phyloP scores from a whole-genome alignment of 2,113 vertebrate genomes.

The Pandion haliaetus region DNA sequence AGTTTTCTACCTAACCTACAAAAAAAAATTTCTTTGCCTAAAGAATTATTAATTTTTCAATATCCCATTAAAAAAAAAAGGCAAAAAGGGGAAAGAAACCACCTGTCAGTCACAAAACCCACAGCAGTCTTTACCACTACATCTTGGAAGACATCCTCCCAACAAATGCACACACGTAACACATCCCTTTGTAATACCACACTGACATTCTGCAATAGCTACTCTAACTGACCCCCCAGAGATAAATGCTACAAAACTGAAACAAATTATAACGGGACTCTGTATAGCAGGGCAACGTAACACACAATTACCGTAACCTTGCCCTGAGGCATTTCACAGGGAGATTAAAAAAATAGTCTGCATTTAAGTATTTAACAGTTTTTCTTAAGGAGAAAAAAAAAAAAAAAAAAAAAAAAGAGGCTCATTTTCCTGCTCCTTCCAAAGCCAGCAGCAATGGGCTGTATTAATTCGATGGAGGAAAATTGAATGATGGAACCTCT shows the following conservation, averaged over 20 bases:
- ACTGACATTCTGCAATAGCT: neutral
- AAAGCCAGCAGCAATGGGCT: neutral
- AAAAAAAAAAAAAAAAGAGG: neutral
- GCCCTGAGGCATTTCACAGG: constrained; percentile 15
- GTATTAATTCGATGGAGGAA: neutral
- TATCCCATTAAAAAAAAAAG: neutral
- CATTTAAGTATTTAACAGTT: neutral
- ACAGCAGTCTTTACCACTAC: neutral
- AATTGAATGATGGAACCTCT: neutral
- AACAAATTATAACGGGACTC: neutral
- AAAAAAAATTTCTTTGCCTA: neutral
- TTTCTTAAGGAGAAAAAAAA: neutral
- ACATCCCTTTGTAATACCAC: neutral
- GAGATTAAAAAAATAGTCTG: neutral
- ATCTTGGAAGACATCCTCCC: neutral
- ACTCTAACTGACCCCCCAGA: neutral
- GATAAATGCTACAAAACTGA: neutral
- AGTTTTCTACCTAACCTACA: neutral
- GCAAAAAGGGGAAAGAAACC: neutral
- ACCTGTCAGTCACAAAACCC: neutral
- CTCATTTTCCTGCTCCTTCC: neutral
- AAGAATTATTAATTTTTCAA: neutral
- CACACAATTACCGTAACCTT: constrained; percentile 4
- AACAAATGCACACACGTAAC: accelerated
- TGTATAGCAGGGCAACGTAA: neutral